Base-by-base conservation (phyloP, 2,113 vertebrate genomes). In the Dromaius novaehollandiae region DNA sequence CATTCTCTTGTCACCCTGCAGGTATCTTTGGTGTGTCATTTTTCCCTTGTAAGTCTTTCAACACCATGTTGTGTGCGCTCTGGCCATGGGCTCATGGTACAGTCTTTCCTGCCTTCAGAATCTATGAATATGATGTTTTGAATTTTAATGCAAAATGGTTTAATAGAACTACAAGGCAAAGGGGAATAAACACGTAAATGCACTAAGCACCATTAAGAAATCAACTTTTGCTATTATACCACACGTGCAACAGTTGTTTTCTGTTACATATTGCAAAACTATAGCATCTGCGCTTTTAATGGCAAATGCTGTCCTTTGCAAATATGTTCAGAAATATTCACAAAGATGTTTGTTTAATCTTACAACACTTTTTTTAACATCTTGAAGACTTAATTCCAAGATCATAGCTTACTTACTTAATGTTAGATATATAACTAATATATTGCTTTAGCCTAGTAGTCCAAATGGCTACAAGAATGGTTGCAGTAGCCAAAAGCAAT, bases 301-400 rank as follows among this genome's bases (percentile, higher is more conserved):
- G 42, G 32, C 36, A 86, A 89, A 83, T 10, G 25, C 34, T 71
- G 24, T 77, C 32, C 24, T 84, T 84, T 13, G 63, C 93, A 96
- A 96, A 92, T 94, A 88, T 42, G 78, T 97, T 98, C n/a, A 32
- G 97, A 98, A 97, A 98, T 95, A 95, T 95, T 94, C 94, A 82
- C 76, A 97, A 97, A 97, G 97, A 97, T 99, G 98, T 98, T 99
- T 98, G 68, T 97, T 99, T 99, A 96, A 66, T 91, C 86, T 94
- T 90, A 95, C 7, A 22, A 97, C 96, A 97, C 86, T 97, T 97
- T 94, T 92, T 91, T 83, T 96, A 96, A 89, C 92, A 92, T 83
- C 88, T 97, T 92, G 97, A 91, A 96, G 98, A 98, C 98, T 97
- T 97, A 98, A 97, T 96, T 96, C 79, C 86, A 91, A 94, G 97